These are phyloP conservation scores for Paramuricea clavata DNA, from an alignment of 92 coral and sea anemone species.

Conservation along the genomic window DNA sequence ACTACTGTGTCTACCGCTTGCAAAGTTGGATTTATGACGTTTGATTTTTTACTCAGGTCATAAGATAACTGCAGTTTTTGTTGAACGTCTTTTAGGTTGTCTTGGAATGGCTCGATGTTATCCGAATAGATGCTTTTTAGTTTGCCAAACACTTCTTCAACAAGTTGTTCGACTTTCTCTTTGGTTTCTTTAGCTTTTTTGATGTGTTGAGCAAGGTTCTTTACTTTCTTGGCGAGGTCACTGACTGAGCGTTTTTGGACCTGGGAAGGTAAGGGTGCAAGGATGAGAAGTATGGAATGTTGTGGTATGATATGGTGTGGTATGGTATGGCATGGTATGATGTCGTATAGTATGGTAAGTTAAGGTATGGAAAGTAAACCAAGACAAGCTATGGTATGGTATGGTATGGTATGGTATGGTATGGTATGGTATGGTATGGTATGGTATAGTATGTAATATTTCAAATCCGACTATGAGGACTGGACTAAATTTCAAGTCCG, in stretches of 20 bases:
- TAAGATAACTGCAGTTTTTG: constrained; percentile 75
- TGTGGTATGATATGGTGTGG: background rate
- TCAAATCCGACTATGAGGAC: no score
- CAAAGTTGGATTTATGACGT: constrained; percentile 75
- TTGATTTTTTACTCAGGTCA: constrained; percentile 75
- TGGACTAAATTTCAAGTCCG: no score
- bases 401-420: constrained; percentile 4
- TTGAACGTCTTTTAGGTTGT: constrained; percentile 75
- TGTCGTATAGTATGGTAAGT: background rate
- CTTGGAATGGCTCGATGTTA: constrained; percentile 73
- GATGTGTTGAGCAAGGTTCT: constrained; percentile 75
- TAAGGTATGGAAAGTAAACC: background rate
- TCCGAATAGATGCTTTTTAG: constrained; percentile 79
- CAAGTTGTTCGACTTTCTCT: constrained; percentile 72
- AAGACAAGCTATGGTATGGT: background rate
- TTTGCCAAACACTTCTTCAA: constrained; percentile 82
- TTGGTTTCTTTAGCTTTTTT: constrained; percentile 70
- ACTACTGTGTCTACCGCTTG: constrained; percentile 82
- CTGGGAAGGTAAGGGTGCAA: constrained; percentile 32
- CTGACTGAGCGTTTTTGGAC: constrained; percentile 23
- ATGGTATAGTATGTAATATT: no score
- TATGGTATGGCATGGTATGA: background rate
- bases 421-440: background rate
- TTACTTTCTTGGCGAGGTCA: constrained; percentile 60
- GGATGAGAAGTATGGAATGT: background rate